A percentile compares a stretch with the other conserved stretches of the same genome.
Evolutionary conservation across 1,140 invertebrate genomes (phyloP).

Genomic region (Drosophila lowei): DNA sequence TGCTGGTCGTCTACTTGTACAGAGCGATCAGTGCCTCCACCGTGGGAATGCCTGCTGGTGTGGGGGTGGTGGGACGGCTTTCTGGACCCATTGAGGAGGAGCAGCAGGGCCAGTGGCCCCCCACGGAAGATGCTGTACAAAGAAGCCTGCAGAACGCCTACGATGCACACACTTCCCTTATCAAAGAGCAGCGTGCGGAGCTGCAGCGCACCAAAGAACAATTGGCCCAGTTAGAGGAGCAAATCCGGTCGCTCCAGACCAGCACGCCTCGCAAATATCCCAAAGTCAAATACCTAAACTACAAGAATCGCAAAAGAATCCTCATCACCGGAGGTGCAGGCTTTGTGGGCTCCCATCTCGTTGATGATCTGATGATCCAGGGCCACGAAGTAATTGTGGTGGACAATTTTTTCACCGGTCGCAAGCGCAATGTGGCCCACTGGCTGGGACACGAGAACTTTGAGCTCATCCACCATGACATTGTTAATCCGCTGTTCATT

Average conservation of each 20-base stretch:
- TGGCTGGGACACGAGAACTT: constrained; percentile 99
- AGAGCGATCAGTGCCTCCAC: constrained; percentile 21
- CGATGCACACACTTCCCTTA: constrained; percentile 54
- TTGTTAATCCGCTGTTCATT: constrained; percentile 98
- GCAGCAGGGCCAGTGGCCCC: constrained; percentile 55
- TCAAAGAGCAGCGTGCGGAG: constrained; percentile 83
- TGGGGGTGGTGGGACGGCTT: neutral
- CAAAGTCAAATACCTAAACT: constrained; percentile 95
- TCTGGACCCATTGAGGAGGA: constrained; percentile 25
- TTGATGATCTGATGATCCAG: constrained; percentile 96
- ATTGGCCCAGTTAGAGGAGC: constrained; percentile 88
- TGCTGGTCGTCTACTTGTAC: constrained; percentile 59
- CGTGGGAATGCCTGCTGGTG: neutral
- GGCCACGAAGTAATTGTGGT: constrained; percentile 99
- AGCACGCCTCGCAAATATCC: constrained; percentile 92
- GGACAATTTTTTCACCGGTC: constrained; percentile 99
- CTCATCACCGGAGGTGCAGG: constrained; percentile 98
- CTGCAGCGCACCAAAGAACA: constrained; percentile 86
- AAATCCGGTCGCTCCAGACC: constrained; percentile 88
- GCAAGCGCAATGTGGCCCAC: constrained; percentile 98
- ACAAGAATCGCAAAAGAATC: constrained; percentile 95
- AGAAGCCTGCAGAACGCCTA: constrained; percentile 55
- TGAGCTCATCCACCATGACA: constrained; percentile 99
- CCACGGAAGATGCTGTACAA: constrained; percentile 54
- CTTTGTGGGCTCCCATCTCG: constrained; percentile 99